Base-by-base conservation (phyloP, 2,888 invertebrate genomes). In the Neoscelio sp. region DNA sequence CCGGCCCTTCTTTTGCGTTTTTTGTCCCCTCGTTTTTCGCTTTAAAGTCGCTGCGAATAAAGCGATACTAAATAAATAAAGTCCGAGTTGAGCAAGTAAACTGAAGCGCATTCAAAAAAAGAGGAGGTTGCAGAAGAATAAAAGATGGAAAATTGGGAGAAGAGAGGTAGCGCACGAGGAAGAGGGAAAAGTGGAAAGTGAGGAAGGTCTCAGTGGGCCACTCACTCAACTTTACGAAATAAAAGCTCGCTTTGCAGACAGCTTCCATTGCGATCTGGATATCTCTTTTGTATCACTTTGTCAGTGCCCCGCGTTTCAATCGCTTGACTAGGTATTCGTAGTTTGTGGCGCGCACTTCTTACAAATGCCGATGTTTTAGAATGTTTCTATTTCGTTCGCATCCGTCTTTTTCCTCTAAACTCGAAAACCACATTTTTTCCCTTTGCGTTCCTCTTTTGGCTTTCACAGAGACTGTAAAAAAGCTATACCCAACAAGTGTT, bases 191-290 rank as follows among this genome's bases (percentile, higher is more conserved):
- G 75, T 56, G 62, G 75, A 71, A 74, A 78, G 73, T 64, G 76
- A 75, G 44, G 65, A 56, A 83, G 83, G 82, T 82, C 84, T 85
- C 85, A 80, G 82, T 85, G 85, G 86, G 87, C 86, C 84, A 86
- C 85, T 87, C 84, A 84, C 73, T 82, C 85, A 85, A 87, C 87
- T 87, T 87, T 86, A 84, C 84, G 85, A 88, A 88, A 88, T 88
- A 88, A 88, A 88, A 88, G 87, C 87, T 86, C 86, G 84, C 87
- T 88, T 87, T 88, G 85, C 87, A 82, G 81, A 82, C 81, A 85
- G 86, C 88, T 88, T 88, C 87, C 86, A 88, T 88, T 88, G 87
- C 86, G 85, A 85, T 82, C 84, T 85, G 84, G 82, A 83, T 86
- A 79, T 87, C 85, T 83, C 87, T 86, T 87, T 87, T 87, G 86